phyloP scores from a whole-genome alignment of 2,888 invertebrate species.

The Drosophila sordidapex region DNA sequence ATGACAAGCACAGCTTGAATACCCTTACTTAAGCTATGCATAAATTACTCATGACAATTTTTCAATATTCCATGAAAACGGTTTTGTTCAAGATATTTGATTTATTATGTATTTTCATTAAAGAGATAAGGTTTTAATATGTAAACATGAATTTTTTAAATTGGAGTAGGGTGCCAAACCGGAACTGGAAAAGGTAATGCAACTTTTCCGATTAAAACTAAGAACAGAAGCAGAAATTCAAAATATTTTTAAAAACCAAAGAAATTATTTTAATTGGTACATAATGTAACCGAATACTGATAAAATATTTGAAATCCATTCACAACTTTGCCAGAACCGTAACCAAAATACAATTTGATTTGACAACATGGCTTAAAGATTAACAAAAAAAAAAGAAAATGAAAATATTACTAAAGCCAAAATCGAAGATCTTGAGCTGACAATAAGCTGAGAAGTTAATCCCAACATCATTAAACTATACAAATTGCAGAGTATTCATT shows the following conservation, averaged over 20 bases:
- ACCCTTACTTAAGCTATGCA: conserved; percentile 30
- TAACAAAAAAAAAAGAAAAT: background rate
- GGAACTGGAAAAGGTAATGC: background rate
- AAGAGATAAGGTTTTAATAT: background rate
- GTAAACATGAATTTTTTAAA: background rate
- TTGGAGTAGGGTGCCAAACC: background rate
- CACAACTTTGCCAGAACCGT: background rate
- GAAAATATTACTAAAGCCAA: background rate
- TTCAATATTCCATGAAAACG: background rate
- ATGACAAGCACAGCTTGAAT: conserved; percentile 19
- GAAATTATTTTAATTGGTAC: background rate
- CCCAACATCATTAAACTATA: background rate
- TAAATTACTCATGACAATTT: conserved; percentile 8
- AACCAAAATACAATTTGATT: background rate
- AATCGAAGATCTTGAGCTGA: background rate
- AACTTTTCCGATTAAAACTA: background rate
- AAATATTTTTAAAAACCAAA: background rate
- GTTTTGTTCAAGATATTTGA: background rate
- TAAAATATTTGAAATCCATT: background rate
- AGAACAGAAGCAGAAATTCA: background rate
- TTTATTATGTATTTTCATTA: background rate
- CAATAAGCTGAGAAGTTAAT: background rate
- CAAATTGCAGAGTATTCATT: conserved; percentile 24
- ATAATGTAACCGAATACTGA: background rate
- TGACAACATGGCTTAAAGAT: background rate